Evolutionary conservation across 2,888 invertebrate genomes (phyloP), one percentile per base, ranked within the genome.

Genomic region (Perithous albicinctus): DNA sequence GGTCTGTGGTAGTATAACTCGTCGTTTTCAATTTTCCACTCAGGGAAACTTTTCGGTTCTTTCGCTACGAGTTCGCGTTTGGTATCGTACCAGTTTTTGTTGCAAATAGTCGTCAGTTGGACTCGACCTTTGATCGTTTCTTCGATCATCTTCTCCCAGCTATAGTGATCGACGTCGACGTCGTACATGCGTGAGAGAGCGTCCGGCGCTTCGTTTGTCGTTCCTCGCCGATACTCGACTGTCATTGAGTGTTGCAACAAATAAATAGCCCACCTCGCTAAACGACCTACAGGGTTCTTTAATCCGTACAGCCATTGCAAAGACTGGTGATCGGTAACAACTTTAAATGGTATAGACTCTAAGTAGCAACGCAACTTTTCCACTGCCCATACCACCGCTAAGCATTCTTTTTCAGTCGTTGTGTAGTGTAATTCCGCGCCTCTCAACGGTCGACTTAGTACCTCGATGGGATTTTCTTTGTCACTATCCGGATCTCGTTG

Each of bases 191-290:
- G 51, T 0, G 79, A 77, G 8, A 83, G 38, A 0, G 83, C 83
- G 8, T 83, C 84, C 4, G 81, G 77, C 8, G 79, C 84, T 66
- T 85, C 85, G 46, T 83, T 83, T 0, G 56, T 69, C 0, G 78
- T 80, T 1, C 85, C 83, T 0, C 83, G 75, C 4, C 59, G 54
- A 10, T 83, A 76, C 15, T 73, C 67, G 8, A 85, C 41, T 2
- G 69, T 69, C 26, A 82, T 64, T 1, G 64, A 29, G 12, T 82
- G 78, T 41, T 77, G 67, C 0, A 59, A 78, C 0, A 83, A 48
- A 15, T 78, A 75, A 5, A 83, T 80, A 1, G 82, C 76, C 82
- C 83, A 83, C 32, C 85, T 59, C 5, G 82, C 84, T 0, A 85
- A 32, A n/a, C 80, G 78, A n/a, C 73, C 63, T 38, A 38, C 51